Percentiles rank a stretch among this genome's conserved stretches.
These are phyloP conservation scores for Resseliella maxima DNA, from an alignment of 2,888 invertebrate species.

Conservation along the genomic window DNA sequence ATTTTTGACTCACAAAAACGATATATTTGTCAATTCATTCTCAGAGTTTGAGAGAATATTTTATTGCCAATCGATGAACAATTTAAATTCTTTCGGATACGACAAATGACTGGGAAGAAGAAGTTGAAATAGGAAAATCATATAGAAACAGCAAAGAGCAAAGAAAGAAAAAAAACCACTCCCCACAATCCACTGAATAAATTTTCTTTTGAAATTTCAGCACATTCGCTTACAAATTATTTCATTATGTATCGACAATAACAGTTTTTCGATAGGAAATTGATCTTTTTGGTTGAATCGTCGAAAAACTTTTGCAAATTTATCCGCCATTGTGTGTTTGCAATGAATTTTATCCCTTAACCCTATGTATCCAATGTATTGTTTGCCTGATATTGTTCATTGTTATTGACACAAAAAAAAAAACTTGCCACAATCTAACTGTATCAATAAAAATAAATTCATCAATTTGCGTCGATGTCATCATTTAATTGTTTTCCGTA, in stretches of 20 bases:
- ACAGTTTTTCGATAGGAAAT: constrained; percentile 51
- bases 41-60: neutral
- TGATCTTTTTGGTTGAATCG: constrained; percentile 49
- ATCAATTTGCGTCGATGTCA: neutral
- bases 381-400: neutral
- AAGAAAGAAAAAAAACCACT: neutral
- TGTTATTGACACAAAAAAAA: too few relatives aligned
- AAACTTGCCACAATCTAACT: neutral
- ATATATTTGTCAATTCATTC: neutral
- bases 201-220: neutral
- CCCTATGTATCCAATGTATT: neutral
- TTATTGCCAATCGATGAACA: constrained; percentile 44
- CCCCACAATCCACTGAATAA: neutral
- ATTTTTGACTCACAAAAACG: neutral
- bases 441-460: constrained; percentile 32
- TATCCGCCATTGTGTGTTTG: neutral
- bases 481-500: constrained; percentile 49
- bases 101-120: too few relatives aligned
- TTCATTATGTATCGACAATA: constrained; percentile 43
- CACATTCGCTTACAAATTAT: constrained; percentile 40
- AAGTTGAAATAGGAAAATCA: too few relatives aligned
- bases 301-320: constrained; percentile 42
- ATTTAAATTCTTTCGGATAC: constrained; percentile 47
- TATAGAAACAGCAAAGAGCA: neutral
- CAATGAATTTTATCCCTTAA: neutral